phyloP scores from a whole-genome alignment of 1,140 invertebrate species.

The Halictus rubicundus region DNA sequence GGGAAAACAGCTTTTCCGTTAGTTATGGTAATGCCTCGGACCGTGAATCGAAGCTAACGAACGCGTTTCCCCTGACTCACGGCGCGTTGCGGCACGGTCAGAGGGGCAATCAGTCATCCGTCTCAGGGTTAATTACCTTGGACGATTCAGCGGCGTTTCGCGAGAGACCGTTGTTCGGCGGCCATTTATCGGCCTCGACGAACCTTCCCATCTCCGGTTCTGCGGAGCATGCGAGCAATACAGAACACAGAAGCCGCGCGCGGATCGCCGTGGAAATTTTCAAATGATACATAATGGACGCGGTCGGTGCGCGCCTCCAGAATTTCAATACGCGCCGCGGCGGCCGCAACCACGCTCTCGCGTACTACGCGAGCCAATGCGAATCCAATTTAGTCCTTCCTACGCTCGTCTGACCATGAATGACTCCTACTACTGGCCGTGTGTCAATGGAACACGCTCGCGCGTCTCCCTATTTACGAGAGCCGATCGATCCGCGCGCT shows the following conservation, averaged over 20 bases:
- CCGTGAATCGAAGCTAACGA: neutral
- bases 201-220: neutral
- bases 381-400: conserved; percentile 50
- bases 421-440: conserved; percentile 53
- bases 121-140: conserved; percentile 28
- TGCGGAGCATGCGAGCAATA: no score
- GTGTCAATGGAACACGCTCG: conserved; percentile 45
- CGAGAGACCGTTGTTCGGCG: neutral
- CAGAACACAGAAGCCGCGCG: neutral
- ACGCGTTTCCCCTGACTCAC: neutral
- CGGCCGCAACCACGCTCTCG: conserved; percentile 12
- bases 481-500: conserved; percentile 6
- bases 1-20: neutral
- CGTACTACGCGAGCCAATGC: conserved; percentile 6
- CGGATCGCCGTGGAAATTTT: conserved; percentile 30
- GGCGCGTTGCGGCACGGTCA: neutral
- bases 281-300: conserved; percentile 43
- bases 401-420: conserved; percentile 57
- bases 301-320: conserved; percentile 1
- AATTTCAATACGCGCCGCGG: conserved; percentile 27
- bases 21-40: neutral
- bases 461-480: conserved; percentile 18
- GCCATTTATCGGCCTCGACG: conserved; percentile 13
- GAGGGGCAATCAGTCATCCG: conserved; percentile 42
- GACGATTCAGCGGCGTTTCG: neutral